Evolutionary conservation across 2,113 vertebrate species (phyloP).

Genomic region (Camelus bactrianus): DNA sequence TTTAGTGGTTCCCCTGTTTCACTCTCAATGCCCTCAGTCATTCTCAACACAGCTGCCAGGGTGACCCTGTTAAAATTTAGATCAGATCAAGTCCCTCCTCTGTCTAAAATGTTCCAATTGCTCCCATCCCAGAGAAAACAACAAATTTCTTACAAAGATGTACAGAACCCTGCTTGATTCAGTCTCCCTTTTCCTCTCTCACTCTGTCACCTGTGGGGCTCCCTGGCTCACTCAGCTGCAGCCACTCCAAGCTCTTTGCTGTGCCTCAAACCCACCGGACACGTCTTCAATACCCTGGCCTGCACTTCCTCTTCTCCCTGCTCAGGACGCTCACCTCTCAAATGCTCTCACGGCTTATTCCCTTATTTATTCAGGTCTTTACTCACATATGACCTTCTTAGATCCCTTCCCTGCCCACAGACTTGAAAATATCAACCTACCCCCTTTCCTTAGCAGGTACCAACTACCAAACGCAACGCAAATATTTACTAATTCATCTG

Average conservation of each 20-base stretch:
- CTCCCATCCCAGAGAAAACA: neutral
- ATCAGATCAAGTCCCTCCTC: neutral
- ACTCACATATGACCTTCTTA: neutral
- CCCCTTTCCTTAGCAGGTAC: neutral
- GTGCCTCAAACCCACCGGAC: neutral
- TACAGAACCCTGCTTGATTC: neutral
- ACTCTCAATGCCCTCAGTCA: neutral
- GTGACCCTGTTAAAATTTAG: neutral
- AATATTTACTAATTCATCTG: neutral
- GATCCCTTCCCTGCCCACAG: neutral
- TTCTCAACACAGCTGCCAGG: neutral
- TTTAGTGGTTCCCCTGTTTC: neutral
- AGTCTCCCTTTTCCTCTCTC: neutral
- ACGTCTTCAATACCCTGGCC: neutral
- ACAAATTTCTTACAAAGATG: neutral
- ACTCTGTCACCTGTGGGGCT: neutral
- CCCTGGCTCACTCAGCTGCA: neutral
- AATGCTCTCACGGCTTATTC: neutral
- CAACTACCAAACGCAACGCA: neutral
- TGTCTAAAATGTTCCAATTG: neutral
- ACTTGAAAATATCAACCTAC: neutral
- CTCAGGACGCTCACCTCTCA: neutral
- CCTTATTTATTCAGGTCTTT: neutral
- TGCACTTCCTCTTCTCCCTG: neutral
- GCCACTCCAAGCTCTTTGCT: neutral